Percentiles rank a stretch among this genome's conserved stretches.
These are phyloP conservation scores for Apteryx owenii DNA, from an alignment of 2,113 vertebrate genomes.

Conservation along the genomic window DNA sequence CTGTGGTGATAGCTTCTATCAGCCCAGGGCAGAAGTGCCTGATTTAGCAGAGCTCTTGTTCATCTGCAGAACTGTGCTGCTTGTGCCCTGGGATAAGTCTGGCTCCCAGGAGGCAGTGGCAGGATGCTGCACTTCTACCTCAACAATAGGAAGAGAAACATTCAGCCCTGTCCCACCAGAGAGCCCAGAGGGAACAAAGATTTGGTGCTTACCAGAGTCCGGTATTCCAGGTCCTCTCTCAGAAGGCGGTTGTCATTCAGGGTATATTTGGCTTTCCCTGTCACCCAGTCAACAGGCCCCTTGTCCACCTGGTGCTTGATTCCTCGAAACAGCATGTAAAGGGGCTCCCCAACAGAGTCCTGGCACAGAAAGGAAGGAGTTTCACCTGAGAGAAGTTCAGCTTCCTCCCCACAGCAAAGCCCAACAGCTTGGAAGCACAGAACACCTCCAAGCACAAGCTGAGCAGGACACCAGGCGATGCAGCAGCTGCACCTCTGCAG, in stretches of 20 bases:
- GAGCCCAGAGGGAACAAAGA: neutral
- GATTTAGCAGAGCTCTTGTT: neutral
- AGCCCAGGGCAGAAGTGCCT: neutral
- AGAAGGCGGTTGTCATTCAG: conserved; percentile 96
- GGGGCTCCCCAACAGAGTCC: conserved; percentile 94
- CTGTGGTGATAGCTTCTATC: neutral
- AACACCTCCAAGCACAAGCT: neutral
- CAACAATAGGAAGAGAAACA: neutral
- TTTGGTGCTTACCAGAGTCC: conserved; percentile 85
- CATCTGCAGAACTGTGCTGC: accelerated
- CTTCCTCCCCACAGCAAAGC: neutral
- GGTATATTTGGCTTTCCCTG: conserved; percentile 96
- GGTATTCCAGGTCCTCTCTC: conserved; percentile 95
- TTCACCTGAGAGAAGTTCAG: neutral
- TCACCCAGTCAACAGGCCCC: conserved; percentile 95
- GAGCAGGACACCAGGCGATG: neutral
- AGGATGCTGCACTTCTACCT: neutral
- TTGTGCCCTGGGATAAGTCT: neutral
- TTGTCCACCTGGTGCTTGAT: conserved; percentile 99
- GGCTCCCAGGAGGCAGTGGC: neutral
- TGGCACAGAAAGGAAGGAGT: conserved; percentile 44
- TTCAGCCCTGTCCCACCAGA: neutral
- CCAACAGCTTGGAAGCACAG: neutral
- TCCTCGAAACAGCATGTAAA: conserved; percentile 97
- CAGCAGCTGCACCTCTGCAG: neutral